phyloP scores from a whole-genome alignment of 1,140 invertebrate genomes.

The Neodiprion pinetum region DNA sequence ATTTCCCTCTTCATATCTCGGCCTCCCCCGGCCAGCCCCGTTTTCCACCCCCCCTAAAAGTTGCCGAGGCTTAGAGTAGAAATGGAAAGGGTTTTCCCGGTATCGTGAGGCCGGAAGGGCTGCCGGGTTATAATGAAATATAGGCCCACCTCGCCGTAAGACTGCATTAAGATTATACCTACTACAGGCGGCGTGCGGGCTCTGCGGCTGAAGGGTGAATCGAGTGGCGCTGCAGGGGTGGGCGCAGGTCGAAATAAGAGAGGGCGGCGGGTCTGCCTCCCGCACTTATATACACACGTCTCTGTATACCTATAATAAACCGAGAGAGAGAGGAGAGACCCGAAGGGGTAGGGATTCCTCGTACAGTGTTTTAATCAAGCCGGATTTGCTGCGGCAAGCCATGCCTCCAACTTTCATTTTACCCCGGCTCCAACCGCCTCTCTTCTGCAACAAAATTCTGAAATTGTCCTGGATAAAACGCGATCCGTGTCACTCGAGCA shows the following conservation, averaged over 20 bases:
- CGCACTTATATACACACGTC: not conserved
- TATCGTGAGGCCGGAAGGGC: slow-evolving; percentile 45
- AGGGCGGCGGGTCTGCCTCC: not conserved
- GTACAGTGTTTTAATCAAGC: slow-evolving; percentile 61
- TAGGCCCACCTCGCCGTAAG: slow-evolving; percentile 61
- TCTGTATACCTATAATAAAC: not conserved
- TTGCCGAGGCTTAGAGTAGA: slow-evolving; percentile 8
- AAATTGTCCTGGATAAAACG: slow-evolving; percentile 11
- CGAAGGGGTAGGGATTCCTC: slow-evolving; percentile 53
- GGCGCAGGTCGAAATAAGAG: slow-evolving; percentile 34
- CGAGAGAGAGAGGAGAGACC: slow-evolving; percentile 34
- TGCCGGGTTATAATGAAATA: slow-evolving; percentile 64
- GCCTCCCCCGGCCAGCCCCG: not conserved
- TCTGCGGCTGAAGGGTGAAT: slow-evolving; percentile 52
- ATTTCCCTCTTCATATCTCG: not conserved
- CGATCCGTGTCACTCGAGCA: slow-evolving; percentile 1
- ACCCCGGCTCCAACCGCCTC: slow-evolving; percentile 33
- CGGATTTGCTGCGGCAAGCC: slow-evolving; percentile 63
- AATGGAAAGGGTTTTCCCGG: slow-evolving; percentile 9
- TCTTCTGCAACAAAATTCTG: not conserved
- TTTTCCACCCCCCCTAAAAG: not conserved
- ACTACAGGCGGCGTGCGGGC: slow-evolving; percentile 29
- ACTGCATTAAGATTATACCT: slow-evolving; percentile 64
- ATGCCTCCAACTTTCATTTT: slow-evolving; percentile 62
- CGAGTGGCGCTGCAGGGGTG: slow-evolving; percentile 32